phyloP scores from a whole-genome alignment of 2,888 invertebrate genomes.

The Dilophus febrilis region DNA sequence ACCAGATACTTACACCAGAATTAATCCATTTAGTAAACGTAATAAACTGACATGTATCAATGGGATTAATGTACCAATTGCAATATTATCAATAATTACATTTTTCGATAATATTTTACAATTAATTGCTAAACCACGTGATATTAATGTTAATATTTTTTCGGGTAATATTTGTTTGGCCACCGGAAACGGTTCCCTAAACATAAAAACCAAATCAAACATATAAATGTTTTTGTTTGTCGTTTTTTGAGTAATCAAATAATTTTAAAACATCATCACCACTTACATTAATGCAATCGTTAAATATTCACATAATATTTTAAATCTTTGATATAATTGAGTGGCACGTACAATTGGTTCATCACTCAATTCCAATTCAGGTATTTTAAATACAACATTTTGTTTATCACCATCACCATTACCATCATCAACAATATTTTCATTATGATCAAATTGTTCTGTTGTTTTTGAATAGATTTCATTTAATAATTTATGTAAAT shows the following conservation, averaged over 20 bases:
- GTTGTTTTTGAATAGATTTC: slow-evolving; percentile 15
- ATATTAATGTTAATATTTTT: slow-evolving; percentile 18
- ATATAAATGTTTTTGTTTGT: no score
- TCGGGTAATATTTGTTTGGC: slow-evolving; percentile 18
- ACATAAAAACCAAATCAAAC: no score
- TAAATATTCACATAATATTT: slow-evolving; percentile 15
- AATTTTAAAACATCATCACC: background rate
- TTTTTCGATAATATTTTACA: slow-evolving; percentile 16
- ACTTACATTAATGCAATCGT: slow-evolving; percentile 8
- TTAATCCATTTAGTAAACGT: slow-evolving; percentile 15
- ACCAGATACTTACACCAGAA: slow-evolving; percentile 16
- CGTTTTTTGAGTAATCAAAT: no score
- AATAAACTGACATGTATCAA: slow-evolving; percentile 17
- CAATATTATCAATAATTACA: slow-evolving; percentile 18
- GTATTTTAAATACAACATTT: slow-evolving; percentile 9
- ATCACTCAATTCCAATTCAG: slow-evolving; percentile 11
- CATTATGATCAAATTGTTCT: slow-evolving; percentile 15
- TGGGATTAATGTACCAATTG: slow-evolving; percentile 17
- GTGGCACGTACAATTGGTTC: slow-evolving; percentile 17
- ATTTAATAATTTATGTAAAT: slow-evolving; percentile 16
- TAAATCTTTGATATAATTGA: slow-evolving; percentile 15
- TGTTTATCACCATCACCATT: background rate
- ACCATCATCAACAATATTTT: background rate
- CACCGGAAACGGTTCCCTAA: slow-evolving; percentile 21
- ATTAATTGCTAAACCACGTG: slow-evolving; percentile 18